Evolutionary conservation across 2,797 vertebrate species (phyloP).

Genomic region (Phataginus tricuspis): DNA sequence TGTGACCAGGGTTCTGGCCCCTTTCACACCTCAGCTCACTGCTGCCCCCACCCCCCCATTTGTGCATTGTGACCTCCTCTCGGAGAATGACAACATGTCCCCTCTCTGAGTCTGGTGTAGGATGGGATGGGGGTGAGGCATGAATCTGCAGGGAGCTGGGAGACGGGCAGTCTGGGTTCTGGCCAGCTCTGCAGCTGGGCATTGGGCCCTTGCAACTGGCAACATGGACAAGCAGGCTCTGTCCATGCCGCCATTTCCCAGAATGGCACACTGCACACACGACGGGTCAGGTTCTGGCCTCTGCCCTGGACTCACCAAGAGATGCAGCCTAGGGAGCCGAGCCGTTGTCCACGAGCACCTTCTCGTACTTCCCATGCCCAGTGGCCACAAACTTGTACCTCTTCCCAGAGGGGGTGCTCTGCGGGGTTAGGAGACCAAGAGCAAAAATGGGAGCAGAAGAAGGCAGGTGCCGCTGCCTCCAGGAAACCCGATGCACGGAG

Average conservation of each 20-base stretch:
- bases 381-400: conserved; percentile 95
- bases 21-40: neutral
- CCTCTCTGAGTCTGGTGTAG: no score
- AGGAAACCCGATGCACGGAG: neutral
- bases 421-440: conserved; percentile 18
- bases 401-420: conserved; percentile 89
- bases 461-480: neutral
- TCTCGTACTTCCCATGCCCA: conserved; percentile 97
- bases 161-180: rapidly evolving
- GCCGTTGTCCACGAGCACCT: conserved; percentile 88
- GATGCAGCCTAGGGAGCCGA: neutral
- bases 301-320: conserved; percentile 41
- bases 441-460: neutral
- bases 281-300: rapidly evolving
- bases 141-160: rapidly evolving
- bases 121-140: rapidly evolving
- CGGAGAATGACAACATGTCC: no score
- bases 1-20: no score
- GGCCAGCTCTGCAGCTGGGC: neutral
- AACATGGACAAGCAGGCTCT: neutral
- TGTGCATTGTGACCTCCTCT: no score
- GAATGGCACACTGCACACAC: rapidly evolving
- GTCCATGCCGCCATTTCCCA: rapidly evolving
- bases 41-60: no score
- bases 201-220: rapidly evolving